phyloP scores from a whole-genome alignment of 2,888 invertebrate genomes.

The Hydrotaea cyrtoneurina region DNA sequence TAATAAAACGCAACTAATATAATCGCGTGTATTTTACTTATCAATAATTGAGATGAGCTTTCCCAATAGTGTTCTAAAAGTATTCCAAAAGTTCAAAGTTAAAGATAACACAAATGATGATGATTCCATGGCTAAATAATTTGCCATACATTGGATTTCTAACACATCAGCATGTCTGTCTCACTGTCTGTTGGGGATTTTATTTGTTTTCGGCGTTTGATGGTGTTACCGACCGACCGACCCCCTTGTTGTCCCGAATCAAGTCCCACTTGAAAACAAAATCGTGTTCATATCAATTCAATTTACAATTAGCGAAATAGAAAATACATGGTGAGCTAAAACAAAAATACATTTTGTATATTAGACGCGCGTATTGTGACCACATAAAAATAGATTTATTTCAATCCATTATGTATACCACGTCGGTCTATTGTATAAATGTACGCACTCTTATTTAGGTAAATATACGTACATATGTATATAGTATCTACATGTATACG shows the following conservation, averaged over 20 bases:
- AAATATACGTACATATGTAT: neutral
- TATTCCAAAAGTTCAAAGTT: neutral
- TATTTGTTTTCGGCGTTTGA: too few relatives aligned
- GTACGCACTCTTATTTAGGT: neutral
- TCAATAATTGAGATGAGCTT: neutral
- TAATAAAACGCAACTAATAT: too few relatives aligned
- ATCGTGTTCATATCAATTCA: neutral
- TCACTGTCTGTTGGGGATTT: too few relatives aligned
- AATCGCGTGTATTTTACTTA: neutral
- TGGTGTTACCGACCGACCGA: too few relatives aligned
- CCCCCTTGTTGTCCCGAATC: too few relatives aligned
- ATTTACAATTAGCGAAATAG: slow-evolving; percentile 7
- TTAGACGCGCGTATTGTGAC: neutral
- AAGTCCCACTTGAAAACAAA: neutral
- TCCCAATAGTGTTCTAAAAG: neutral
- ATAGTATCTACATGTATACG: neutral
- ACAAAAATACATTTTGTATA: neutral
- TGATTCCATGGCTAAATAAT: neutral
- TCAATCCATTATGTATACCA: neutral
- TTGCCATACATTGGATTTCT: neutral
- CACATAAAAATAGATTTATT: neutral
- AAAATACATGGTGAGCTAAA: neutral
- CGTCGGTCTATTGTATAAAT: neutral
- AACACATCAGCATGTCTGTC: too few relatives aligned
- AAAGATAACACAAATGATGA: neutral